Conservation (phyloP, 2,113 vertebrate genomes). For the Ginglymostoma cirratum region DNA sequence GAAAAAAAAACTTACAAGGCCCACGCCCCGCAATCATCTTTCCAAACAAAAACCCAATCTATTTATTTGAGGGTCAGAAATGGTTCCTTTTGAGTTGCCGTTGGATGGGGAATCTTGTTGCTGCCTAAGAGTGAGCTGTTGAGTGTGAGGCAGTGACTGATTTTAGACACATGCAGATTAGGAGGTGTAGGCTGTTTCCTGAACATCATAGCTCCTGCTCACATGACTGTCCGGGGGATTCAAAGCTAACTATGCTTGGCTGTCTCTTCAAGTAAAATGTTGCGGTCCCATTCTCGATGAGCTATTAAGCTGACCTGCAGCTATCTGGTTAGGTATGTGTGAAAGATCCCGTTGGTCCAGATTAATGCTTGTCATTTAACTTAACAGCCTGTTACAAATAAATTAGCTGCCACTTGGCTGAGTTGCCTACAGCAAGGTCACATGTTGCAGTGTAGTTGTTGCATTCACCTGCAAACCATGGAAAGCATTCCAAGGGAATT, state of each 20-base stretch:
- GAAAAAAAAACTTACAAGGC: too few species aligned
- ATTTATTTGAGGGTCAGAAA: not conserved
- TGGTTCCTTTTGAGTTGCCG: not conserved
- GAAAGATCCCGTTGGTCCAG: not conserved
- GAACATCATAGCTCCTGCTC: not conserved
- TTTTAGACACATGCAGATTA: not conserved
- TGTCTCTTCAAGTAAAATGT: not conserved
- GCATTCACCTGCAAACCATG: not conserved
- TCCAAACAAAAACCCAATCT: not conserved
- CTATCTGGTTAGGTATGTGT: not conserved
- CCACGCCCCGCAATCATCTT: too few species aligned
- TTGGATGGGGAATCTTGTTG: not conserved
- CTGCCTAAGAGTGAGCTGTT: not conserved
- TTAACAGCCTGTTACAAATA: not conserved
- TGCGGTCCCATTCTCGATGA: not conserved
- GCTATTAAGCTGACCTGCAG: not conserved
- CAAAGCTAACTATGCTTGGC: not conserved
- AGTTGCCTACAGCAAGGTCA: not conserved
- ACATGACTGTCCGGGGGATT: not conserved
- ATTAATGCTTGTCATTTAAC: not conserved
- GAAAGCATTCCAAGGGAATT: not conserved
- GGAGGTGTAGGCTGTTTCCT: not conserved
- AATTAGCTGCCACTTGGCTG: not conserved
- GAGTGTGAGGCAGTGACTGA: not conserved
- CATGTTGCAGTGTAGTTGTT: not conserved